Base-by-base conservation (phyloP, 2,113 vertebrate genomes). In the Puffinus mauretanicus region DNA sequence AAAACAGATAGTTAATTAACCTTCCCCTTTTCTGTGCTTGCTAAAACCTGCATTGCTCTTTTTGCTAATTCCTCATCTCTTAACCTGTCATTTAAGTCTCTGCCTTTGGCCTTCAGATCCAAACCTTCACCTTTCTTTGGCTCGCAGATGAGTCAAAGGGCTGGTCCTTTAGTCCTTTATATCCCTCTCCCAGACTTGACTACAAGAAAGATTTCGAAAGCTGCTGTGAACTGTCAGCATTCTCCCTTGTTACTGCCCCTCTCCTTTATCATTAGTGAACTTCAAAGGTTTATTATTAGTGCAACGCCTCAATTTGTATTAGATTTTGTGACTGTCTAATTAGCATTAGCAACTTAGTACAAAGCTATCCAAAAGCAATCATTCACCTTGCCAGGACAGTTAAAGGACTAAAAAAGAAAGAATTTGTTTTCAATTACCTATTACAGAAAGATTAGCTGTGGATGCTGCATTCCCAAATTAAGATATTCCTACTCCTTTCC, bases 1-100 rank as follows among this genome's bases (percentile, higher is more conserved):
- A 13, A 82, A 96, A 84, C 13, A 94, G 51, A 61, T n/a, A n/a
- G 46, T 65, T 92, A 94, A 97, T 84, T 90, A 95, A 91, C 52
- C 46, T 91, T 82, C 54, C 42, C 20, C 10, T 92, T 96, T 82
- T 54, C 42, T 84, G 16, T 46, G 13, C 67, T 57, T 73, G 72
- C 55, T 92, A 77, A 94, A 94, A 86, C 58, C 20, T 73, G 65
- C 25, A 60, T 55, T 88, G 49, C 11, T 76, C 49, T 90, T 96
- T 90, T 62, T 67, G 46, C 29, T 67, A 82, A 87, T 71, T 71
- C 15, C 21, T 91, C 30, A 52, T 92, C 61, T 88, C 64, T 91
- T 92, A 87, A 91, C 38, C 61, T 88, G 54, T 42, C 58, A 88
- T 57, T 90, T 91, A 77, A 67, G 25, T 54, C 34, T 85, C 11